These are phyloP conservation scores for Muntiacus muntjak DNA, from an alignment of 2,113 vertebrate species.

Conservation along the genomic window DNA sequence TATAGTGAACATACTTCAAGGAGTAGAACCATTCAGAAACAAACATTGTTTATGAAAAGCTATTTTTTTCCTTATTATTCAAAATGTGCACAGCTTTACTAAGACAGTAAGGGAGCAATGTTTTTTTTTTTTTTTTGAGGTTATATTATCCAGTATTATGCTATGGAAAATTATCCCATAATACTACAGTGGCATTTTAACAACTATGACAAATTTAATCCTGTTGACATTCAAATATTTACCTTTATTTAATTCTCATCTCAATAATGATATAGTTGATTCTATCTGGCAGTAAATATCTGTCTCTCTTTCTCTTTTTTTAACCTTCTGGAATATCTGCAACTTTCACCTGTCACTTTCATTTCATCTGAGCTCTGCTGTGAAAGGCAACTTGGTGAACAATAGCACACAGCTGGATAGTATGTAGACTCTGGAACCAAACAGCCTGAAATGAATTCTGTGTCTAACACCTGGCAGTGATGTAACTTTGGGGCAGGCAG, in stretches of 20 bases:
- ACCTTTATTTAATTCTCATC: not conserved
- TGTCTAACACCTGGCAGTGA: not conserved
- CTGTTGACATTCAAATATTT: not conserved
- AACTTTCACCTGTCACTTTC: not conserved
- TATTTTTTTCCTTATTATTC: not conserved
- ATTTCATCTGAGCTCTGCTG: not conserved
- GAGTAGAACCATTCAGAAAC: not conserved
- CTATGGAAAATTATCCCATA: not conserved
- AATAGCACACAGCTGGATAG: not conserved
- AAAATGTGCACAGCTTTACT: not conserved
- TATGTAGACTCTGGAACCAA: not conserved
- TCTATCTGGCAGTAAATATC: not conserved
- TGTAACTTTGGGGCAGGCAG: not conserved
- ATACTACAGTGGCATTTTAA: not conserved
- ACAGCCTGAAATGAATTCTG: rapidly evolving
- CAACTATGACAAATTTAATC: not conserved
- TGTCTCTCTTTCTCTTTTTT: not conserved
- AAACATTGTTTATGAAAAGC: not conserved
- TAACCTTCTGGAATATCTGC: not conserved
- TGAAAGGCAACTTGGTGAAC: not conserved
- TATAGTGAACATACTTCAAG: not conserved
- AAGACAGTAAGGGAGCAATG: not conserved
- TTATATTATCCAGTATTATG: not conserved
- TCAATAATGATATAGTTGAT: not conserved
- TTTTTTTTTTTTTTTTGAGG: not conserved